Conservation (phyloP, 2,113 vertebrate genomes). For the Paramisgurnus dabryanus region DNA sequence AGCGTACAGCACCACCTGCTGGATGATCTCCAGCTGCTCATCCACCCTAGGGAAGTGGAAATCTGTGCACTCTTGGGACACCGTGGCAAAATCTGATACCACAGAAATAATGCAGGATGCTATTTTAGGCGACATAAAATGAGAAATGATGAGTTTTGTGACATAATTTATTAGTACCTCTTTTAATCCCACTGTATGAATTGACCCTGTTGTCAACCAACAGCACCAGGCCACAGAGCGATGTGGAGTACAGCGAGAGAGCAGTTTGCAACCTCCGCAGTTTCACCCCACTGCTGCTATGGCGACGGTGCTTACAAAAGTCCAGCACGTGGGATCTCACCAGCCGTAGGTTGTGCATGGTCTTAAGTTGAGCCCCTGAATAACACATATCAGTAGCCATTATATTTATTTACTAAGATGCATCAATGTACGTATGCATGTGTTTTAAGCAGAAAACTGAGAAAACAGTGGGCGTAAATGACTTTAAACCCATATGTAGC, state of each 20-base stretch:
- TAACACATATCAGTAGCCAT: neutral
- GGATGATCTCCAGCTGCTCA: slow-evolving; percentile 90
- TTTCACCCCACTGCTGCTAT: slow-evolving; percentile 87
- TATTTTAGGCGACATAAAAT: neutral
- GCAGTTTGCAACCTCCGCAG: slow-evolving; percentile 92
- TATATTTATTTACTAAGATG: neutral
- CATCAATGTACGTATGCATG: too few species aligned
- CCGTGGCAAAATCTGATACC: slow-evolving; percentile 89
- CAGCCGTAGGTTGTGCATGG: slow-evolving; percentile 96
- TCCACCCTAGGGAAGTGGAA: slow-evolving; percentile 93
- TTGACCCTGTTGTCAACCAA: slow-evolving; percentile 96
- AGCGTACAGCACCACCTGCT: slow-evolving; percentile 93
- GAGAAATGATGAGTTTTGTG: neutral
- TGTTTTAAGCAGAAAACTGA: slow-evolving; percentile 1
- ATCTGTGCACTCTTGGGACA: slow-evolving; percentile 94
- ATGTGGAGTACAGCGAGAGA: slow-evolving; percentile 91
- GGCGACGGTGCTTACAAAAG: slow-evolving; percentile 90
- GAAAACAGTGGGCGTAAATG: slow-evolving; percentile 13
- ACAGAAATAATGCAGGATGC: neutral
- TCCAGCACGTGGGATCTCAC: slow-evolving; percentile 89
- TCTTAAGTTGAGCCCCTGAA: slow-evolving; percentile 96
- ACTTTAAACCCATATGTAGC: neutral
- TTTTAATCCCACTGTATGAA: slow-evolving; percentile 96
- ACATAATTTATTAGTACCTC: slow-evolving; percentile 68
- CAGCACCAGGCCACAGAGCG: slow-evolving; percentile 91